A percentile compares a stretch with the other conserved stretches of the same genome.
Conservation (phyloP, 2,113 vertebrate genomes). For the Bos indicus region DNA sequence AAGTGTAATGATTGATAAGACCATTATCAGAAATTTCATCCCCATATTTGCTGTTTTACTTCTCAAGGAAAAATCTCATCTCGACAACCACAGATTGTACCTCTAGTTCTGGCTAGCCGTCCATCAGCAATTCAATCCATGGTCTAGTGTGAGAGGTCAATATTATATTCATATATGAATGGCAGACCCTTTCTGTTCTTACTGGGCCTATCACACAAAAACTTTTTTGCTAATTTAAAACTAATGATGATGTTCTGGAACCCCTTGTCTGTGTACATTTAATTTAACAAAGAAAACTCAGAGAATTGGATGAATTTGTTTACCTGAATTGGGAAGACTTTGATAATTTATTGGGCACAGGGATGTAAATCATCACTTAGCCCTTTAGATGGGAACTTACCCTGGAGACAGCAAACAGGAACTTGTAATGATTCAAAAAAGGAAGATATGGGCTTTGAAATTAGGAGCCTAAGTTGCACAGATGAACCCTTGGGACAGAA, state of each 20-base stretch:
- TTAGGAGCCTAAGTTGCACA: not conserved
- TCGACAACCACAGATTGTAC: not conserved
- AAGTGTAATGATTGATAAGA: not conserved
- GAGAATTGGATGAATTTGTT: not conserved
- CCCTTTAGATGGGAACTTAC: not conserved
- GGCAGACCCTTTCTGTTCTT: not conserved
- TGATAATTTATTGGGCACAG: not conserved
- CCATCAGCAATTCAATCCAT: not conserved
- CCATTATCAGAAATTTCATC: not conserved
- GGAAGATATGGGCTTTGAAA: not conserved
- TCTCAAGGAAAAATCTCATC: not conserved
- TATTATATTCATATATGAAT: not conserved
- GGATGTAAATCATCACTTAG: not conserved
- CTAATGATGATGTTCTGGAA: not conserved
- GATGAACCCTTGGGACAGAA: not conserved
- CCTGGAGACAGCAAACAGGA: not conserved
- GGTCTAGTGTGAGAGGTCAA: not conserved
- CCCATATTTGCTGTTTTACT: not conserved
- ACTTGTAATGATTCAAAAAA: not conserved
- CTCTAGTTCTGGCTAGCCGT: not conserved
- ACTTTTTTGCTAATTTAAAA: constrained; percentile 9
- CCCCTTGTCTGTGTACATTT: not conserved
- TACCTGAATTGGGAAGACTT: not conserved
- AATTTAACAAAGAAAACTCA: constrained; percentile 16
- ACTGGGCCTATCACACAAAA: not conserved